Evolutionary conservation across 2,797 vertebrate species (phyloP).

Genomic region (Scyliorhinus canicula): DNA sequence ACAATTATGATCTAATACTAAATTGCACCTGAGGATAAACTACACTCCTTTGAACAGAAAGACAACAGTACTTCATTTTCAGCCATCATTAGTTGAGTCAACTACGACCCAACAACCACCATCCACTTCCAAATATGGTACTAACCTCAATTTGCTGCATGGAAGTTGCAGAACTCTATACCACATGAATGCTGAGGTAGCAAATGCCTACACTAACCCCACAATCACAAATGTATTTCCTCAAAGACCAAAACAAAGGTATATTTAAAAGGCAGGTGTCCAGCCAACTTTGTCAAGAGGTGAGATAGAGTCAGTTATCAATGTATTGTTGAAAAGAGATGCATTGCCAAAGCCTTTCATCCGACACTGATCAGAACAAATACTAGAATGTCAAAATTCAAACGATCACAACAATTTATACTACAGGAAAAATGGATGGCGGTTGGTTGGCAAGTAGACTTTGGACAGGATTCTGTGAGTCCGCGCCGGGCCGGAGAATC

Average conservation of each 20-base stretch:
- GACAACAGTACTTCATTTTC: background rate
- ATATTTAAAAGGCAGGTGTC: background rate
- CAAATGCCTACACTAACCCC: background rate
- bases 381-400: no score
- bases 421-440: no score
- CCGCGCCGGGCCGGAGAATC: no score
- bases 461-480: no score
- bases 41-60: background rate
- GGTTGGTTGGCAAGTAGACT: no score
- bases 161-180: background rate
- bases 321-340: no score
- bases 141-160: background rate
- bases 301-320: background rate
- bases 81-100: background rate
- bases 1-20: background rate
- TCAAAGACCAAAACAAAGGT: background rate
- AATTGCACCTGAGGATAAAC: background rate
- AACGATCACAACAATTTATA: no score
- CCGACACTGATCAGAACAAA: no score
- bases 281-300: background rate
- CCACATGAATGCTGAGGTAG: background rate
- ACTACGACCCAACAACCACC: background rate
- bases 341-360: no score
- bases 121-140: background rate
- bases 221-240: background rate